Percentiles rank a stretch among this genome's conserved stretches.
Evolutionary conservation across 1,140 invertebrate species (phyloP).

Genomic region (Bradysia coprophila): DNA sequence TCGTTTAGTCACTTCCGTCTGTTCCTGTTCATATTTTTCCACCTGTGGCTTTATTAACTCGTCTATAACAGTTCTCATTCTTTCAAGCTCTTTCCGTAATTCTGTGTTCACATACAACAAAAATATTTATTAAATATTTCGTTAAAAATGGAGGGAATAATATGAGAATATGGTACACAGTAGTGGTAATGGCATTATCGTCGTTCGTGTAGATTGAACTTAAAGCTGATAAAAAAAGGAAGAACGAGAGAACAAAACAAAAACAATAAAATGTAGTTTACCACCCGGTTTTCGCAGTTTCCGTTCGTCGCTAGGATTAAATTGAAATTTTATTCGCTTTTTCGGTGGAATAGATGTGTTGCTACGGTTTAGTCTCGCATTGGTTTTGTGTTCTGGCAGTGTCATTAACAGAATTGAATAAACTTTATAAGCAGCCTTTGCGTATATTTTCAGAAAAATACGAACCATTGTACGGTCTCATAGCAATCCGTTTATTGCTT

Average conservation of each 20-base stretch:
- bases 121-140: slow-evolving; percentile 1
- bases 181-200: too few species aligned
- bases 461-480: too few species aligned
- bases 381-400: too few species aligned
- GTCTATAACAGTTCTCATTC: slow-evolving; percentile 19
- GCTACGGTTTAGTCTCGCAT: too few species aligned
- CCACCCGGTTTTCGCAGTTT: slow-evolving; percentile 16
- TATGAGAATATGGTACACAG: neutral
- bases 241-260: neutral
- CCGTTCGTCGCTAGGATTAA: slow-evolving; percentile 16
- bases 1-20: neutral
- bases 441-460: too few species aligned
- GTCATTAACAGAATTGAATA: too few species aligned
- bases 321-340: slow-evolving; percentile 7
- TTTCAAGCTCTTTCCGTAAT: slow-evolving; percentile 16
- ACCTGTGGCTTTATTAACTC: slow-evolving; percentile 12
- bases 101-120: slow-evolving; percentile 6
- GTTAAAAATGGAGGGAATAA: too few species aligned
- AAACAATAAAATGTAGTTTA: too few species aligned
- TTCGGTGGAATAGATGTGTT: too few species aligned
- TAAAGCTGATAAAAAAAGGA: too few species aligned
- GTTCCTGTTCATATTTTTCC: neutral
- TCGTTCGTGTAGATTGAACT: too few species aligned
- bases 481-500: slow-evolving; percentile 12
- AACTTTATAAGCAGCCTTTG: too few species aligned